Evolutionary conservation across 1,140 invertebrate species (phyloP), one percentile per base, ranked within the genome.

Genomic region (Philotrypesis tridentata): DNA sequence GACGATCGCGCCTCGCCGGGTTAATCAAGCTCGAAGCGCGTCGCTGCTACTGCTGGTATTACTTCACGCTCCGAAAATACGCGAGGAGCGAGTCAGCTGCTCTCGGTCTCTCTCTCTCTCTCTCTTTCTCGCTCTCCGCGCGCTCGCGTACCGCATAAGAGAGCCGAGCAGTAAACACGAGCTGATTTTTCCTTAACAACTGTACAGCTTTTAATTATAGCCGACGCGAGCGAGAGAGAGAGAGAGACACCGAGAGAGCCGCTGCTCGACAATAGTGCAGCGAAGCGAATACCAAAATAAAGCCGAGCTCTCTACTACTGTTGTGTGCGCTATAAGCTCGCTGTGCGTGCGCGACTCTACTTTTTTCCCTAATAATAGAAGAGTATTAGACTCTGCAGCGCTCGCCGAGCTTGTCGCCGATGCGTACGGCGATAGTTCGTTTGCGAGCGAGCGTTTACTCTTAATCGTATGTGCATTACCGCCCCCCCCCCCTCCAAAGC

Each of bases 21-120:
- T 73, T 73, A 80, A 80, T 80, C 78, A 73, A 80, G 77, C 67
- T 43, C 68, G 14, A n/a, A 11, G 77, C 37, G 37, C 6, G 8
- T 17, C 29, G 25, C 37, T 67, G n/a, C n/a, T n/a, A n/a, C n/a
- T n/a, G n/a, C n/a, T n/a, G n/a, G 79, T 67, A 75, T 80, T 80
- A 80, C 79, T 80, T 80, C 79, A 80, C 61, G 79, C 71, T 73
- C 79, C 71, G 61, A 80, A 80, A 80, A 80, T 80, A 80, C 37
- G 60, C 68, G 31, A n/a, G 2, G 17, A 48, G 43, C 0, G 48
- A 21, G 14, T 55, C 48, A 55, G 48, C 48, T 55, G 48, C 21
- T 55, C 67, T 33, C 21, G 33, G 8, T 37, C 33, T 31, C 60
- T 17, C 63, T n/a, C n/a, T n/a, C n/a, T n/a, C n/a, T n/a, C n/a